These are phyloP conservation scores for Dreissena rostriformis DNA, from an alignment of 1,140 invertebrate species.

Conservation along the genomic window DNA sequence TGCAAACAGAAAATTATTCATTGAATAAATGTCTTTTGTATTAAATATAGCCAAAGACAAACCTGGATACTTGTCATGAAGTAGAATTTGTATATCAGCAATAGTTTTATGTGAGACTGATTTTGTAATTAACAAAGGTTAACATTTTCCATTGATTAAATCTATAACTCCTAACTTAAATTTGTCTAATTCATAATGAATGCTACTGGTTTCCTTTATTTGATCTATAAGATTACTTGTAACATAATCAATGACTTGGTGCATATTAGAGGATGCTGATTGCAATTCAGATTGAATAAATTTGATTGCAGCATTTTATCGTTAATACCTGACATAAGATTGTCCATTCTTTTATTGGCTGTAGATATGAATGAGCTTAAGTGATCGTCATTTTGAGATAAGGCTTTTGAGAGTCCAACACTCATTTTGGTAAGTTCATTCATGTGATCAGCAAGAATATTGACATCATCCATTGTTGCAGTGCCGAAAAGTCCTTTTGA, in stretches of 20 bases:
- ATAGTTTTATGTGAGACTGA: not conserved
- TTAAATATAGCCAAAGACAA: constrained; percentile 8
- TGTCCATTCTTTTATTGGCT: constrained; percentile 27
- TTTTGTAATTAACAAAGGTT: constrained; percentile 19
- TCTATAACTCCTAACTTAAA: constrained; percentile 20
- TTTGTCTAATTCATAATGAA: constrained; percentile 37
- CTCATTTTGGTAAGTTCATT: constrained; percentile 19
- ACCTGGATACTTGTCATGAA: constrained; percentile 1
- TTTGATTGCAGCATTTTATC: constrained; percentile 19
- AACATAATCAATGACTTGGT: constrained; percentile 13
- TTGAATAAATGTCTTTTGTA: not conserved
- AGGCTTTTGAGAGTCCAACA: not conserved
- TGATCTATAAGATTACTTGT: not conserved
- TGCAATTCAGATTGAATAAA: not conserved
- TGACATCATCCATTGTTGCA: constrained; percentile 32
- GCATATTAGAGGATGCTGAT: not conserved
- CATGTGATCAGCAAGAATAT: constrained; percentile 31
- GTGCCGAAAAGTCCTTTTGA: constrained; percentile 40
- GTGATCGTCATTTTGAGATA: constrained; percentile 20
- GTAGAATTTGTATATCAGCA: constrained; percentile 12
- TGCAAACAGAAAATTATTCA: constrained; percentile 8
- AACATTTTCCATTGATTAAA: constrained; percentile 33
- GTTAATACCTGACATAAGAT: constrained; percentile 15
- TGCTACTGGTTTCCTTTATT: not conserved
- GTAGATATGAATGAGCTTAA: constrained; percentile 27